Conservation (phyloP, 2,113 vertebrate genomes). For the Amphilophus citrinellus region DNA sequence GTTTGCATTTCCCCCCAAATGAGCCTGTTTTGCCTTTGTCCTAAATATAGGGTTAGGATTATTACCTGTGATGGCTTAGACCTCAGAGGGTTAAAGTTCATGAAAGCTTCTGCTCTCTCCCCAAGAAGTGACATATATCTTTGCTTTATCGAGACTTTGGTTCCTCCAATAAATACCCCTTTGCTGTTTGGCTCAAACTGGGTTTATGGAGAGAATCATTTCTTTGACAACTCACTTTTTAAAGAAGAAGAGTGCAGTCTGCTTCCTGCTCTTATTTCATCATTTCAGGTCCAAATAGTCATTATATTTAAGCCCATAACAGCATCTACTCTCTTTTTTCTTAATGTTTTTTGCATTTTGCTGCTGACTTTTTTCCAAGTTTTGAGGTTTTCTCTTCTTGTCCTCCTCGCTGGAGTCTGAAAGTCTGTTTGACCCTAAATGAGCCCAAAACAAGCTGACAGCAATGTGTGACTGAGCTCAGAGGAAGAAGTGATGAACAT, state of each 20-base stretch:
- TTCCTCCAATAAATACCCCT: background rate
- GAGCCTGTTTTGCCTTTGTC: background rate
- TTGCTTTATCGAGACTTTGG: background rate
- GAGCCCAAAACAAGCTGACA: background rate
- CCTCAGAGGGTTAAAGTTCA: background rate
- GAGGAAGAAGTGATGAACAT: background rate
- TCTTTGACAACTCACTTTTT: too few relatives aligned
- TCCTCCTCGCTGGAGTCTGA: background rate
- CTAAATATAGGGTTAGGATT: background rate
- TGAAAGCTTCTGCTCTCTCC: background rate
- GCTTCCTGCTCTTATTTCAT: background rate
- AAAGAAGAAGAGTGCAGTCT: background rate
- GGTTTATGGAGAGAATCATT: background rate
- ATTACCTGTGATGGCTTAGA: background rate
- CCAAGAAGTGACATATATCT: background rate
- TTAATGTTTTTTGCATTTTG: background rate
- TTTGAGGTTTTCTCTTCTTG: background rate
- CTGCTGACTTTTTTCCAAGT: background rate
- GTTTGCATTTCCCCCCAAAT: too few relatives aligned
- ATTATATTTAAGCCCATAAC: background rate
- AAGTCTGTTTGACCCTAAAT: background rate
- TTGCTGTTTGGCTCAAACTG: background rate
- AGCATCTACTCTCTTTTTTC: background rate
- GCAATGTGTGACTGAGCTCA: background rate
- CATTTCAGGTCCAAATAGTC: background rate